phyloP scores from a whole-genome alignment of 2,888 invertebrate genomes.

The Odontomyia ornata region DNA sequence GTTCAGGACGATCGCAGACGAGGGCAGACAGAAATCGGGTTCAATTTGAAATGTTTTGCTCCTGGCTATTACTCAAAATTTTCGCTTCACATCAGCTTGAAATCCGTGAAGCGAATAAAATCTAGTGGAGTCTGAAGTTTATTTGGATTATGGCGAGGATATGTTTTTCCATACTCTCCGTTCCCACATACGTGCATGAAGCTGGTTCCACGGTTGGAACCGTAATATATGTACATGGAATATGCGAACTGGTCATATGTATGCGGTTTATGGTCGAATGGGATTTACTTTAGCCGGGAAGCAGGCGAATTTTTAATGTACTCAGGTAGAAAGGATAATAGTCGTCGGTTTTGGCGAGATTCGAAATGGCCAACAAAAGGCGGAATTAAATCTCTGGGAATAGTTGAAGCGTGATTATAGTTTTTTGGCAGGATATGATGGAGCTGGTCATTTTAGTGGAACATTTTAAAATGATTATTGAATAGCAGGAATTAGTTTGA shows the following conservation, averaged over 20 bases:
- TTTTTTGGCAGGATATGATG: not conserved
- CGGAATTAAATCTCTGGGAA: not conserved
- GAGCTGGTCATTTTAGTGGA: too few relatives aligned
- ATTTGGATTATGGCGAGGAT: constrained; percentile 37
- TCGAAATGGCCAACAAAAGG: constrained; percentile 1
- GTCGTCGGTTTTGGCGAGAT: constrained; percentile 12
- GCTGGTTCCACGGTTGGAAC: not conserved
- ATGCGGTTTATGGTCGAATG: constrained; percentile 34
- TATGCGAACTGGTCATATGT: constrained; percentile 7
- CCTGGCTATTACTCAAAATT: constrained; percentile 40
- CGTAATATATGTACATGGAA: constrained; percentile 27
- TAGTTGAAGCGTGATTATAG: constrained; percentile 20
- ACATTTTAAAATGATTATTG: too few relatives aligned
- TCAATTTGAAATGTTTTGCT: constrained; percentile 33
- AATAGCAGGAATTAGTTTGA: too few relatives aligned
- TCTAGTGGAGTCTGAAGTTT: constrained; percentile 40
- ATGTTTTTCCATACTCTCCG: constrained; percentile 6
- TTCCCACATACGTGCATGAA: not conserved
- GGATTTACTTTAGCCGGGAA: constrained; percentile 20
- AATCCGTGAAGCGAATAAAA: constrained; percentile 37
- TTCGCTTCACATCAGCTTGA: constrained; percentile 36
- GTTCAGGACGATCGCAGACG: not conserved
- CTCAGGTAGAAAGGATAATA: constrained; percentile 25
- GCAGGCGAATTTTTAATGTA: constrained; percentile 35
- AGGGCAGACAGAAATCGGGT: not conserved